Evolutionary conservation across 2,888 invertebrate species (phyloP).

Genomic region (Flexamia atlantica): DNA sequence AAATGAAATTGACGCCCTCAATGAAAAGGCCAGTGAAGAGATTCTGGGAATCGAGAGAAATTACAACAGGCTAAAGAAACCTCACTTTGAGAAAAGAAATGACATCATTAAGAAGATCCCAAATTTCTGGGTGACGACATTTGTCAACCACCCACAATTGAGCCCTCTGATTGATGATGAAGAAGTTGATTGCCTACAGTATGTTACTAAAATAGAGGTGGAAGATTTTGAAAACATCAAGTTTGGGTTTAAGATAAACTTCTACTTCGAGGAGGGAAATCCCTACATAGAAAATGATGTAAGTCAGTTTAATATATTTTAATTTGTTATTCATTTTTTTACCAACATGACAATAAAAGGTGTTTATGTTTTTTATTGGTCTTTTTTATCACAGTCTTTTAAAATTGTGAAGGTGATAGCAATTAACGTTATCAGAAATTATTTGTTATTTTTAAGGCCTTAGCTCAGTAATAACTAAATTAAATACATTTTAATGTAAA

Average conservation of each 20-base stretch:
- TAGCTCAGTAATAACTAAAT: no score
- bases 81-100: constrained; percentile 86
- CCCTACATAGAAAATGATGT: constrained; percentile 89
- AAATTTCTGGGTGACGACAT: constrained; percentile 91
- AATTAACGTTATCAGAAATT: no score
- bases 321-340: no score
- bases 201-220: constrained; percentile 85
- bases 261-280: constrained; percentile 87
- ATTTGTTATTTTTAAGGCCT: no score
- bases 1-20: constrained; percentile 88
- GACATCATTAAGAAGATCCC: constrained; percentile 87
- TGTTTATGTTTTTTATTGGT: no score
- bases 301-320: no score
- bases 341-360: no score
- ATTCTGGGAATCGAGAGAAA: constrained; percentile 90
- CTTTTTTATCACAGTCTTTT: no score
- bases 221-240: constrained; percentile 93
- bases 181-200: constrained; percentile 88
- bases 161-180: constrained; percentile 88
- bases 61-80: constrained; percentile 88
- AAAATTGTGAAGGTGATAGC: no score
- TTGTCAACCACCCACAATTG: constrained; percentile 92
- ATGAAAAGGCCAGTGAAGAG: constrained; percentile 91
- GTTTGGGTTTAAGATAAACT: constrained; percentile 84
- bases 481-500: no score